Evolutionary conservation across 1,140 invertebrate species (phyloP).

Genomic region (Anoplolepis gracilipes): DNA sequence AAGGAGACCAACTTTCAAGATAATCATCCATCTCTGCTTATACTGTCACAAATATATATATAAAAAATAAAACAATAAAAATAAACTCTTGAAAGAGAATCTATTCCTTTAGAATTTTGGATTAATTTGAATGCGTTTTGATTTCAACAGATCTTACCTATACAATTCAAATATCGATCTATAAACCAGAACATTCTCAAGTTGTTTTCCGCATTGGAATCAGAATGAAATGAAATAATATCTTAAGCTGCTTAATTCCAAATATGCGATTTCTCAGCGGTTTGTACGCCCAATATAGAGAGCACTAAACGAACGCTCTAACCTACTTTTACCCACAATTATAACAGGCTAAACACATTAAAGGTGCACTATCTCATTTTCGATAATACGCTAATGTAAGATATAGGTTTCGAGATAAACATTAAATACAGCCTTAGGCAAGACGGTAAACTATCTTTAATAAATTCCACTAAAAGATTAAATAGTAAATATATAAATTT

Average conservation of each 20-base stretch:
- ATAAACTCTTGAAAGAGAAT: neutral
- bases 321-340: conserved; percentile 50
- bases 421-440: conserved; percentile 1
- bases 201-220: neutral
- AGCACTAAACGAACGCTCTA: conserved; percentile 3
- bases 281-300: neutral
- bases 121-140: neutral
- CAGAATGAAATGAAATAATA: neutral
- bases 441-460: neutral
- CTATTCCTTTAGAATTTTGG: neutral
- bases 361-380: conserved; percentile 40
- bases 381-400: conserved; percentile 36
- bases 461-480: neutral
- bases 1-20: neutral
- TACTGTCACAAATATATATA: neutral
- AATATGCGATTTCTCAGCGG: conserved; percentile 23
- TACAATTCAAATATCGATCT: neutral
- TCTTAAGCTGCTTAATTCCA: conserved; percentile 24
- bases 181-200: neutral
- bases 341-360: conserved; percentile 40
- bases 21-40: neutral
- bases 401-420: conserved; percentile 14
- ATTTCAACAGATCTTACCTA: neutral
- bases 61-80: neutral
- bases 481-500: neutral